Evolutionary conservation across 1,140 invertebrate species (phyloP).

Genomic region (Trachelipus rathkii): DNA sequence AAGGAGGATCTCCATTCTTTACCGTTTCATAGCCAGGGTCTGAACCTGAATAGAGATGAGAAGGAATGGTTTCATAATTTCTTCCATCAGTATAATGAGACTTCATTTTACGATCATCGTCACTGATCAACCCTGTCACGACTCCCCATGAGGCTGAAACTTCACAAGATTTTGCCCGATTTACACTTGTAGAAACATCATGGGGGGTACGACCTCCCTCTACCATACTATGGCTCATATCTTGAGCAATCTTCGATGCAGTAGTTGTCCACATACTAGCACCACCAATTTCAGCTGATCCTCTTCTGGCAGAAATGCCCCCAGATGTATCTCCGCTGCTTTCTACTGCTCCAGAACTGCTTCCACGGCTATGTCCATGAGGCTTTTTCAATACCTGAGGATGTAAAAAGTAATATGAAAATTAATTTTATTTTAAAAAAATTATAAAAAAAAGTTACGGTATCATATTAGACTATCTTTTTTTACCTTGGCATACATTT

Average conservation of each 20-base stretch:
- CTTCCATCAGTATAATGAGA: constrained; percentile 18
- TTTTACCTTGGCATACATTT: constrained; percentile 70
- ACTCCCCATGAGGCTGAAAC: constrained; percentile 22
- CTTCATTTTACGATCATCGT: constrained; percentile 16
- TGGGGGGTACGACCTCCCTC: constrained; percentile 28
- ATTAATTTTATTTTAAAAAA: no score
- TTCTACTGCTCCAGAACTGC: constrained; percentile 35
- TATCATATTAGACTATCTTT: no score
- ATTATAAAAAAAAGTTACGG: no score
- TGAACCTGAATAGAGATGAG: constrained; percentile 26
- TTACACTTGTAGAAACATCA: constrained; percentile 24
- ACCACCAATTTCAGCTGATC: constrained; percentile 32
- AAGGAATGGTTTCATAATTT: constrained; percentile 37
- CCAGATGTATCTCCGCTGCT: constrained; percentile 25
- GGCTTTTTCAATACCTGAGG: constrained; percentile 44
- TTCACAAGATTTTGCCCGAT: constrained; percentile 37
- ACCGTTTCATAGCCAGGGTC: constrained; percentile 44
- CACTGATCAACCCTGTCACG: neutral
- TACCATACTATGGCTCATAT: constrained; percentile 35
- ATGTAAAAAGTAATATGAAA: no score
- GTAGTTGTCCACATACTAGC: constrained; percentile 27
- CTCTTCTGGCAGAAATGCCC: constrained; percentile 30
- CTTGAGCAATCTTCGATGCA: constrained; percentile 28
- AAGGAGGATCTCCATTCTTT: constrained; percentile 40
- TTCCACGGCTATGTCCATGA: constrained; percentile 38